Base-by-base conservation (phyloP, 2,113 vertebrate species). In the Gasterosteus nipponicus region DNA sequence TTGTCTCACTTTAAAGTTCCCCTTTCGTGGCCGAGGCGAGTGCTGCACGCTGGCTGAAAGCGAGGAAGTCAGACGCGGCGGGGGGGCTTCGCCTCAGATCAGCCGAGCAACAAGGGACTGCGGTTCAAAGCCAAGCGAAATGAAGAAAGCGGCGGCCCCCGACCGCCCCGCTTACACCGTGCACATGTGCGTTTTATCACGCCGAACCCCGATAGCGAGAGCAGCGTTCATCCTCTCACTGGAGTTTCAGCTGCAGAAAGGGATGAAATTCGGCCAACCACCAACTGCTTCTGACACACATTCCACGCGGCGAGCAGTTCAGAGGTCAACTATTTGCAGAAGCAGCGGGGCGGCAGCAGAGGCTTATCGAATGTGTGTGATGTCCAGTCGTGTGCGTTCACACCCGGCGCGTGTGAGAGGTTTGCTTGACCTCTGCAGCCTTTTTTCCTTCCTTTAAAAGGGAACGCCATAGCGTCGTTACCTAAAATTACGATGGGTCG, bases 1-100 rank as follows among this genome's bases (percentile, higher is more conserved):
- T 75, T 66, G 63, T 54, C 22, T 26, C 47, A 33, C 33, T 70
- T 53, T 73, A 26, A 63, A 77, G 80, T 89, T 89, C 87, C 82
- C 8, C 35, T 80, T 83, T 84, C 69, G 69, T 42, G 46, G 64
- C 70, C 73, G 75, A 89, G 70, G 78, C 58, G 16, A 81, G 44
- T 42, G 42, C 18, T 3, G 19, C 60, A 15, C 57, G 63, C 57
- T 15, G 29, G 7, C 56, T 74, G 11, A 71, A 57, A 49, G 61
- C 10, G n/a, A 85, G 86, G 85, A 89, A 87, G 82, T 87, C 78
- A 80, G 76, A 79, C 0, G 31, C 73, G n/a, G 58, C 29, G 33
- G 14, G 2, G 70, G 73, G 31, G 85, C 85, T 87, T 75, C 26
- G 80, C 83, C 80, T 87, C 82, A 69, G n/a, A 74, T 71, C 69